A percentile compares a stretch with the other conserved stretches of the same genome.
Conservation (phyloP, 2,888 invertebrate genomes). For the Ophonus ardosiacus region DNA sequence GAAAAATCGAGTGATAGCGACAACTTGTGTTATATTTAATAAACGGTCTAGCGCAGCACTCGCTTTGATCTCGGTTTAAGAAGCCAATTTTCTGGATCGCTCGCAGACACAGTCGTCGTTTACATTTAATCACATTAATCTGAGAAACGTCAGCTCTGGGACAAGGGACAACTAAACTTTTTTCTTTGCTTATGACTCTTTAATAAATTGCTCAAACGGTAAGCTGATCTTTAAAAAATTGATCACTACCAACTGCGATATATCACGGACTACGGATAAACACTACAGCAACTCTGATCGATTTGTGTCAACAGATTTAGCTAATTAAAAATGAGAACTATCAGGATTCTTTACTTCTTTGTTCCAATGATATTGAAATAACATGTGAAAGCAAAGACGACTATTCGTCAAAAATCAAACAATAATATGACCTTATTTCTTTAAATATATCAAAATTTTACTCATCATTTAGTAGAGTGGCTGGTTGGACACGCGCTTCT, state of each 20-base stretch:
- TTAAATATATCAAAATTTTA: slow-evolving; percentile 21
- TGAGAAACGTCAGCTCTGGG: background rate
- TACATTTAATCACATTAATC: slow-evolving; percentile 36
- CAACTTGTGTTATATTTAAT: slow-evolving; percentile 40
- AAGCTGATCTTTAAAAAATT: slow-evolving; percentile 28
- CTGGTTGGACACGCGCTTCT: slow-evolving; percentile 31
- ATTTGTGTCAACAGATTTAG: slow-evolving; percentile 7
- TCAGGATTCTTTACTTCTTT: background rate
- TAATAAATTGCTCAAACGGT: slow-evolving; percentile 13
- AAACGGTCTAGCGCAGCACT: slow-evolving; percentile 22
- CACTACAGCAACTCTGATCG: background rate
- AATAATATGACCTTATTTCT: background rate
- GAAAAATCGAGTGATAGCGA: slow-evolving; percentile 23
- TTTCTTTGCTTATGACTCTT: slow-evolving; percentile 8
- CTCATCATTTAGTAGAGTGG: background rate
- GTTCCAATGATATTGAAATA: no score
- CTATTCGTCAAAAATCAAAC: slow-evolving; percentile 10
- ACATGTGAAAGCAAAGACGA: background rate
- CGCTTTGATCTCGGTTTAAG: slow-evolving; percentile 31
- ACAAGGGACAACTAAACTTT: slow-evolving; percentile 14
- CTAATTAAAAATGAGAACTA: slow-evolving; percentile 7
- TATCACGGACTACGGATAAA: slow-evolving; percentile 17
- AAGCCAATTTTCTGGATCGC: slow-evolving; percentile 50
- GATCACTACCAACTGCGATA: slow-evolving; percentile 8
- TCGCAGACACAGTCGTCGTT: slow-evolving; percentile 10